Evolutionary conservation across 2,888 invertebrate species (phyloP).

Genomic region (Acleris literana): DNA sequence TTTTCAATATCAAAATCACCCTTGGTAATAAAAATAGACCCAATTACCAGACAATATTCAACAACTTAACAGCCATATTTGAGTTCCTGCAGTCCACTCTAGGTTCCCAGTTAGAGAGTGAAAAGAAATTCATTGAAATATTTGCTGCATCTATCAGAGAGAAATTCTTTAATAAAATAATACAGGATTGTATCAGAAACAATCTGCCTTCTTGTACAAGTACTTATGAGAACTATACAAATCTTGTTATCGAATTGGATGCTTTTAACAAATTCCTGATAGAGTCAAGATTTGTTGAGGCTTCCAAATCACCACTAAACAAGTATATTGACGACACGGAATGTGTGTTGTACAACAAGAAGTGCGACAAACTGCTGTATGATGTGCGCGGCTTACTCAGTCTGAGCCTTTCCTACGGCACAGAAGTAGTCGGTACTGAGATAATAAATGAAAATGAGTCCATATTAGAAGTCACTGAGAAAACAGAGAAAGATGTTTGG

Average conservation of each 20-base stretch:
- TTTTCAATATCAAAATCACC: conserved; percentile 73
- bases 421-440: conserved; percentile 58
- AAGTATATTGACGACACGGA: conserved; percentile 74
- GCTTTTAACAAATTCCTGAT: conserved; percentile 75
- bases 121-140: conserved; percentile 68
- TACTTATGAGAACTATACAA: conserved; percentile 69
- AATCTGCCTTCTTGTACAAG: conserved; percentile 73
- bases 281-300: conserved; percentile 72
- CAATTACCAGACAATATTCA: conserved; percentile 71
- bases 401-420: conserved; percentile 67
- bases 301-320: conserved; percentile 67
- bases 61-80: conserved; percentile 74
- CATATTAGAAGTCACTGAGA: conserved; percentile 51
- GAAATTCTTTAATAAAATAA: conserved; percentile 73
- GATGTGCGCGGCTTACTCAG: conserved; percentile 65
- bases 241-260: conserved; percentile 71
- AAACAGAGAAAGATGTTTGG: conserved; percentile 57
- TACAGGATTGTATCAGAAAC: conserved; percentile 72
- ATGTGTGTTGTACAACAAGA: conserved; percentile 74
- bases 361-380: conserved; percentile 71
- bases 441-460: conserved; percentile 54
- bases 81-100: conserved; percentile 75
- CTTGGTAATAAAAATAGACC: conserved; percentile 63
- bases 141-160: conserved; percentile 67
- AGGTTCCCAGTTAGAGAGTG: conserved; percentile 68